Base-by-base conservation (phyloP, 2,888 invertebrate genomes). In the Nomada ruficornis region DNA sequence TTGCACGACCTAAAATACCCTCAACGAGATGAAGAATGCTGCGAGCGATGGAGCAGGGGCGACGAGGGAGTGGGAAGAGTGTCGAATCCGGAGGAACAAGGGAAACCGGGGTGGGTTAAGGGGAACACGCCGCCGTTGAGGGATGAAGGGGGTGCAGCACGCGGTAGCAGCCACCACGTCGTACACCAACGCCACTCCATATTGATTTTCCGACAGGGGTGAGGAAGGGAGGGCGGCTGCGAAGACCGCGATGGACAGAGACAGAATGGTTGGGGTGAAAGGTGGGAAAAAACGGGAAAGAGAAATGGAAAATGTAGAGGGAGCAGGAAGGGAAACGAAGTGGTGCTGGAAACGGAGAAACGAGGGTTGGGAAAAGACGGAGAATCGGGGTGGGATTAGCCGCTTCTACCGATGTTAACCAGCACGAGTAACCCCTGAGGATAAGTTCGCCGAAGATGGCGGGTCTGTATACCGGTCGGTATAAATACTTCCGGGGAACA, bases 131-230 rank as follows among this genome's bases (percentile, higher is more conserved):
- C 29, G 42, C 42, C 18, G 67, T 47, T 29, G 65, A 36, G 26
- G 20, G 42, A 26, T 10, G 26, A 71, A 42, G 29, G 59, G 57
- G 59, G 70, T 54, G 74, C 23, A 82, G 60, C 80, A 87, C 83
- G 84, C 87, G 87, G 89, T 86, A 69, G 89, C 83, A 80, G 82
- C 88, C 67, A 86, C 87, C 86, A 88, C 84, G 83, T 88, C 88
- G 88, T 86, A 88, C 79, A 88, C 86, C 84, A 84, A 86, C 88
- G 84, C 86, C 82, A 89, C 90, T 88, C 88, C 88, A 90, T 90
- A 90, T 90, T 90, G 90, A 90, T 90, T 90, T 90, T 90, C 88
- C 82, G 73, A 80, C 26, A 59, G 69, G 62, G 81, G 71, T 13
- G 47, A 15, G 67, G 63, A 44, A 52, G 77, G 76, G 44, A 74